Evolutionary conservation across 1,140 invertebrate genomes (phyloP), one percentile per base, ranked within the genome.

Genomic region (Macrobrachium nipponense): DNA sequence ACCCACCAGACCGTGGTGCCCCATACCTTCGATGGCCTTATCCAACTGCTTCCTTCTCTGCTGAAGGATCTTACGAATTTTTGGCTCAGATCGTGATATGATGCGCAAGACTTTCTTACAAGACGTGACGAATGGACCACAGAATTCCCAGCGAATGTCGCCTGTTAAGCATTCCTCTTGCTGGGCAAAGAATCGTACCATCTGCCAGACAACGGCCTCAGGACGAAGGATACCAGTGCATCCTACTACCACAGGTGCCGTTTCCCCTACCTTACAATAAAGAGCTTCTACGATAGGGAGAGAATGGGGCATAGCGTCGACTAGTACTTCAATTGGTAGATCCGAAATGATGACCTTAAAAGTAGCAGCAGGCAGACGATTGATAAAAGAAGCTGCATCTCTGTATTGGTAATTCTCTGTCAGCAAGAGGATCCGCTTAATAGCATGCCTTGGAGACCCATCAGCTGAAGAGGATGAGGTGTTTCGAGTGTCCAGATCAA

Each of bases 291-390:
- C 91, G 62, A 98, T 92, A 87, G 95, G 94, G 2, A 97, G 93
- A 75, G 95, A 96, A 90, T 96, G 94, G 4, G 97, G 97, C 91
- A 98, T 92, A 5, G 96, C 94, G 89, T 98, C 96, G 43, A 97
- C 94, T 88, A 98, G 93, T 88, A 97, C 91, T 90, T 98, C 97
- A 23, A 97, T 93, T 0, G 97, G 97, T 81, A 98, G 92, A 87
- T 98, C 96, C 64, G 90, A 81, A 18, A 93, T 83, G 18, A 96
- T 94, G 10, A 93, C 93, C 80, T 94, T 93, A 86, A 97, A 92
- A 2, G 95, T 96, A 1, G 94, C 94, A 60, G 94, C 93, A 18
- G 95, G 95, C 11, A 97, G 91, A 76, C 95, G 92, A 27, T 94
- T 93, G 64, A 97, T 93, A 43, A 97, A 94, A 27, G 94, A 93